A percentile compares a stretch with the other conserved stretches of the same genome.
These are phyloP conservation scores for Gobionotothen gibberifrons DNA, from an alignment of 2,797 vertebrate species.

Conservation along the genomic window DNA sequence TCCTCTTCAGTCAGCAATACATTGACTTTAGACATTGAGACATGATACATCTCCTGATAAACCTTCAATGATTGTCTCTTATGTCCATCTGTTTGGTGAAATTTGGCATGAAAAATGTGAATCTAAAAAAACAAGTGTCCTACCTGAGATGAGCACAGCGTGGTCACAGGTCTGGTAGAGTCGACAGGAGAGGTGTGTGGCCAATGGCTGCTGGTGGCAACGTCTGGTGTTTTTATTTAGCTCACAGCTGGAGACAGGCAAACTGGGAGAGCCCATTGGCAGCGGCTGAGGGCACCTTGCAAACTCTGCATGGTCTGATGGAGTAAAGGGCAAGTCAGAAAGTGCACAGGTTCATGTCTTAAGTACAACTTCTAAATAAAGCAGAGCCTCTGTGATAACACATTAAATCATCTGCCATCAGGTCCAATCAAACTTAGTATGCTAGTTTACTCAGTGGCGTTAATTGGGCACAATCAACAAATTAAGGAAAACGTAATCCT, in stretches of 20 bases:
- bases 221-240: slow-evolving; percentile 88
- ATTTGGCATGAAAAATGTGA: neutral
- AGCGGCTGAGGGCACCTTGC: slow-evolving; percentile 81
- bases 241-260: slow-evolving; percentile 85
- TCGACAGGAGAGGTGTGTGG: slow-evolving; percentile 84
- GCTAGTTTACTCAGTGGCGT: neutral
- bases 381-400: neutral
- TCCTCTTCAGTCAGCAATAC: neutral
- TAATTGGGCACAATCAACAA: slow-evolving; percentile 1
- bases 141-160: slow-evolving; percentile 86
- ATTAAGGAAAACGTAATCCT: slow-evolving; percentile 14
- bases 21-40: neutral
- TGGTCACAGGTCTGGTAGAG: slow-evolving; percentile 90
- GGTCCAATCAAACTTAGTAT: neutral
- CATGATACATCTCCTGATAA: neutral
- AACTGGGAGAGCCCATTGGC: slow-evolving; percentile 66
- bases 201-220: slow-evolving; percentile 86
- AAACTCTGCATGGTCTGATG: slow-evolving; percentile 83
- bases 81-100: neutral
- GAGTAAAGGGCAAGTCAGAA: neutral
- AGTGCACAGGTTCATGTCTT: neutral
- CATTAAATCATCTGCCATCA: neutral
- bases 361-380: slow-evolving; percentile 9
- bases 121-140: neutral
- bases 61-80: neutral